A percentile compares a stretch with the other conserved stretches of the same genome.
Conservation (phyloP, 2,888 invertebrate species). For the Noctua janthe region DNA sequence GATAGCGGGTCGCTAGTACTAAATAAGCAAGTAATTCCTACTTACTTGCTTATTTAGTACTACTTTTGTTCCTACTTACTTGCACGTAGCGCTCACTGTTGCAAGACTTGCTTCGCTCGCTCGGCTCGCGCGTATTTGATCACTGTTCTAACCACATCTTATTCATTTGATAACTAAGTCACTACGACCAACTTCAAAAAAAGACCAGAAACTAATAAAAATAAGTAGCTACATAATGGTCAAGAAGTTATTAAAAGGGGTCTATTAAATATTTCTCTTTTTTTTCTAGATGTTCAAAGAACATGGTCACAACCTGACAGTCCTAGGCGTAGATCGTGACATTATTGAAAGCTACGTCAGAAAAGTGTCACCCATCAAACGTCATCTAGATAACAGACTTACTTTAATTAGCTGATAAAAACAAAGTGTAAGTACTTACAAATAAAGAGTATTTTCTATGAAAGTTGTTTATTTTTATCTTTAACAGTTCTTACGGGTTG, state of each 20-base stretch:
- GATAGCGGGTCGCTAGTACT: too few species aligned
- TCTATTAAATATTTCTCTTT: not conserved
- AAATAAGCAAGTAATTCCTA: too few species aligned
- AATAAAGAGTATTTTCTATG: constrained; percentile 45
- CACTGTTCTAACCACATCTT: too few species aligned
- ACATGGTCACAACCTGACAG: constrained; percentile 80
- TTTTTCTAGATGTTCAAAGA: constrained; percentile 81
- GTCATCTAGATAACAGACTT: constrained; percentile 89
- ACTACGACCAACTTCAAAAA: not conserved
- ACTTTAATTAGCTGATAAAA: constrained; percentile 74
- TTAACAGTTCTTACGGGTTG: not conserved
- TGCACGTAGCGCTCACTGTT: too few species aligned
- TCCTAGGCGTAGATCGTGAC: constrained; percentile 88
- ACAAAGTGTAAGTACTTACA: not conserved
- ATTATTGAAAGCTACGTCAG: constrained; percentile 87
- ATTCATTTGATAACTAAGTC: too few species aligned
- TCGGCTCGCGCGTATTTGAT: too few species aligned
- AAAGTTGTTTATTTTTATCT: not conserved
- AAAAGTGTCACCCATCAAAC: constrained; percentile 87
- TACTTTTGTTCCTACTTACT: too few species aligned
- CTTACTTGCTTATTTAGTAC: too few species aligned
- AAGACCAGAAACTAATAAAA: not conserved
- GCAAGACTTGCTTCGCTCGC: too few species aligned
- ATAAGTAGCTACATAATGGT: not conserved
- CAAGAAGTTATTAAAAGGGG: not conserved